Evolutionary conservation across 2,888 invertebrate genomes (phyloP).

Genomic region (Tinea trinotella): DNA sequence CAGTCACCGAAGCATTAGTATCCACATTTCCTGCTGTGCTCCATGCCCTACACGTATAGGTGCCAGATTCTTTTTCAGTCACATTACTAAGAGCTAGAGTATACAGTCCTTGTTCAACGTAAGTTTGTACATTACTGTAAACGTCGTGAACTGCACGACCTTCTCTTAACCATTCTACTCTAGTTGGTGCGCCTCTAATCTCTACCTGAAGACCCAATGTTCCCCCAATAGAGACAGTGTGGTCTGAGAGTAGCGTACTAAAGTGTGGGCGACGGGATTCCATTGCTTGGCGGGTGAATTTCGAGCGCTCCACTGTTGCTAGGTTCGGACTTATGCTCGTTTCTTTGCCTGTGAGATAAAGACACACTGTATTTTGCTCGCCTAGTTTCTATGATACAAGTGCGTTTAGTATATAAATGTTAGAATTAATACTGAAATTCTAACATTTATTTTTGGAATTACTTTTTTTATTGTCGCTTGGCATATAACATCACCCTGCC

Average conservation of each 20-base stretch:
- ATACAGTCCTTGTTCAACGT: conserved; percentile 78
- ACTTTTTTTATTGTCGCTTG: no score
- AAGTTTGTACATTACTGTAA: conserved; percentile 76
- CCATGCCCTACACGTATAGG: conserved; percentile 83
- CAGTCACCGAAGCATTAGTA: conserved; percentile 80
- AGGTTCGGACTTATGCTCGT: conserved; percentile 41
- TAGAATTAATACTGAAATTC: no score
- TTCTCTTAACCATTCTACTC: conserved; percentile 83
- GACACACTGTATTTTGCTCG: conserved; percentile 15
- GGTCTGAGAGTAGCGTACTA: conserved; percentile 77
- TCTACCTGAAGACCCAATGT: conserved; percentile 88
- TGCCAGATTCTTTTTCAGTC: conserved; percentile 80
- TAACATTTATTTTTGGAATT: no score
- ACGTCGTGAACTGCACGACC: conserved; percentile 70
- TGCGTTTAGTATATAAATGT: no score
- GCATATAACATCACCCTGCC: no score
- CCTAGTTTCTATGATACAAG: no score
- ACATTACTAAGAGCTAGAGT: conserved; percentile 82
- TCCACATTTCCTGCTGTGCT: conserved; percentile 82
- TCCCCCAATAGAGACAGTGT: conserved; percentile 81
- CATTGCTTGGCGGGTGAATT: conserved; percentile 44
- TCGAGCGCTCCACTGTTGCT: conserved; percentile 42
- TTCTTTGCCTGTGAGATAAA: conserved; percentile 47
- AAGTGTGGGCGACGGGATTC: conserved; percentile 79
- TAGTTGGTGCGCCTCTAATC: conserved; percentile 79